phyloP scores from a whole-genome alignment of 53 echinoderm and acorn worm genomes.

The Hippasteria phrygiana region DNA sequence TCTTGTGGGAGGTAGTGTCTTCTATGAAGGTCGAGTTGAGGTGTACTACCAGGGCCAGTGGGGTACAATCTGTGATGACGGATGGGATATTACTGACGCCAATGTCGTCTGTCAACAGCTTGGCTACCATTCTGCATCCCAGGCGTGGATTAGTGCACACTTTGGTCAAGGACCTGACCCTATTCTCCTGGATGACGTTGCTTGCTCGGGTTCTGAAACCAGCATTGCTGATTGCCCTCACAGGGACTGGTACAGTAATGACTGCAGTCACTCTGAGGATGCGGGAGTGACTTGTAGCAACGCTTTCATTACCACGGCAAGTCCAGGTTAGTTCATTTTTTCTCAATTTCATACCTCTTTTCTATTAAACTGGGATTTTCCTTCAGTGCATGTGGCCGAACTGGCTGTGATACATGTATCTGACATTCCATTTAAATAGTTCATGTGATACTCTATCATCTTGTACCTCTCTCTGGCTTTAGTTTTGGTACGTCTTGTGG shows the following conservation, averaged over 20 bases:
- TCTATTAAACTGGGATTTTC: no score
- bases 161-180: neutral
- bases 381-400: no score
- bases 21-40: neutral
- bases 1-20: neutral
- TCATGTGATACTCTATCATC: no score
- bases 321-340: neutral
- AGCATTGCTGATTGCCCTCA: slow-evolving; percentile 8
- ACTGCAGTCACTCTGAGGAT: neutral
- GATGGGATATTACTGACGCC: neutral
- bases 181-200: slow-evolving; percentile 26
- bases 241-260: neutral
- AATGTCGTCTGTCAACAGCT: slow-evolving; percentile 24
- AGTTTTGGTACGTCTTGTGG: slow-evolving; percentile 49
- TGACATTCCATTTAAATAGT: no score
- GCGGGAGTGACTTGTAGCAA: slow-evolving; percentile 15
- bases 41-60: neutral
- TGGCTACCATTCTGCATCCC: neutral
- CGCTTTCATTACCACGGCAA: neutral
- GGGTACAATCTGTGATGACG: slow-evolving; percentile 30
- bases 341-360: no score
- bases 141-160: neutral
- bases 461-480: neutral
- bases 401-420: no score
- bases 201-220: slow-evolving; percentile 37